Evolutionary conservation across 2,113 vertebrate genomes (phyloP).

Genomic region (Dipodomys ordii): DNA sequence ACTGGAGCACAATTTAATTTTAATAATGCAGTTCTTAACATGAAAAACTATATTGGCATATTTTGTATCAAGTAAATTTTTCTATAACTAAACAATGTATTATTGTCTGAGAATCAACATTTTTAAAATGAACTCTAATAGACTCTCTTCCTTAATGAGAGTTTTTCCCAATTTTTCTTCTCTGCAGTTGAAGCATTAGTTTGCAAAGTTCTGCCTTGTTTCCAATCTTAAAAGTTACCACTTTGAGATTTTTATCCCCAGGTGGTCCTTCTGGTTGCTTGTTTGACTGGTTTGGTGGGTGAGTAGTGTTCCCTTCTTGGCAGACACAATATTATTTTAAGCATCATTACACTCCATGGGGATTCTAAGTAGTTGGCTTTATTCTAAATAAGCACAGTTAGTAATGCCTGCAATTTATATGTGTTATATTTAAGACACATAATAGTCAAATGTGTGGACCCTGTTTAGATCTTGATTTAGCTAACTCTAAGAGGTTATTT

Average conservation of each 20-base stretch:
- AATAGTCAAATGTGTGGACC: background rate
- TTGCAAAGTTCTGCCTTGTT: background rate
- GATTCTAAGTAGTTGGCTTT: background rate
- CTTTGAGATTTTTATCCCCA: background rate
- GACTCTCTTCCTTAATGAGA: too few species aligned
- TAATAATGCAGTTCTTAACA: too few species aligned
- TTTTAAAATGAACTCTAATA: background rate
- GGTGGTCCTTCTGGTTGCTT: background rate
- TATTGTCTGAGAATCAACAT: background rate
- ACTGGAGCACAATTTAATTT: background rate
- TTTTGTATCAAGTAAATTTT: too few species aligned
- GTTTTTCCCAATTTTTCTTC: too few species aligned
- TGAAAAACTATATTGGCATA: too few species aligned
- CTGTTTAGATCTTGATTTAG: background rate
- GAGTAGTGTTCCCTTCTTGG: background rate
- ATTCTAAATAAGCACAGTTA: background rate
- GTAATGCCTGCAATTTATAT: background rate
- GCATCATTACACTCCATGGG: background rate
- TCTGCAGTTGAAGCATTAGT: too few species aligned
- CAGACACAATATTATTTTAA: background rate
- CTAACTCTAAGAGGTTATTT: background rate
- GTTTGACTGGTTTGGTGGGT: background rate
- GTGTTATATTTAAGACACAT: background rate
- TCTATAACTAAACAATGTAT: background rate
- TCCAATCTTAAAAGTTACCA: background rate